Evolutionary conservation across 2,888 invertebrate genomes (phyloP).

Genomic region (Andrena camellia): DNA sequence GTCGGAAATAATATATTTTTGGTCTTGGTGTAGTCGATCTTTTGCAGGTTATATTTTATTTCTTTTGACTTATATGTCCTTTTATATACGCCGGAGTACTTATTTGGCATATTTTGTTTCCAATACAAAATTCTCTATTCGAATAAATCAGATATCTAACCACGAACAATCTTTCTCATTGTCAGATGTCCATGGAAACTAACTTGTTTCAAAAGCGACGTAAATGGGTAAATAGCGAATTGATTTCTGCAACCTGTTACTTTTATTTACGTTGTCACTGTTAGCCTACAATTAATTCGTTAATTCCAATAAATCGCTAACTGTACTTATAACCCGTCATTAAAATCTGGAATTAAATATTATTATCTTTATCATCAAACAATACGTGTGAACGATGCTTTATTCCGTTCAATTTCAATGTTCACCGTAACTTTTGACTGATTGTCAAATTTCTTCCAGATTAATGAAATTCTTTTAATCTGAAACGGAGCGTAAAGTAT

Average conservation of each 20-base stretch:
- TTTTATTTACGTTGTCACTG: conserved; percentile 16
- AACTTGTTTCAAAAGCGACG: conserved; percentile 31
- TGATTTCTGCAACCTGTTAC: conserved; percentile 30
- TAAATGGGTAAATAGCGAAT: conserved; percentile 30
- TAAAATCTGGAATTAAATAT: not conserved
- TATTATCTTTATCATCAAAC: not conserved
- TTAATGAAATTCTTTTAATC: not conserved
- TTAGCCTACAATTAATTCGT: conserved; percentile 9
- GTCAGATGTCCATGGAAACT: conserved; percentile 8
- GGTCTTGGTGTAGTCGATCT: not conserved
- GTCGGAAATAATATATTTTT: conserved; percentile 5
- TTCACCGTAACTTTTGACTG: not conserved
- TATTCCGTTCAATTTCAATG: conserved; percentile 14
- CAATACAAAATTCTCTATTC: not conserved
- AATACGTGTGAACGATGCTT: conserved; percentile 25
- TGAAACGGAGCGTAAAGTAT: not conserved
- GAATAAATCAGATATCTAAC: conserved; percentile 4
- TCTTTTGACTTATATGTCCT: conserved; percentile 4
- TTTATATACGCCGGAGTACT: conserved; percentile 7
- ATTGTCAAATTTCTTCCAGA: not conserved
- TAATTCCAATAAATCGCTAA: conserved; percentile 8
- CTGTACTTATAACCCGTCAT: conserved; percentile 5
- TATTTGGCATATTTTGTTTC: conserved; percentile 24
- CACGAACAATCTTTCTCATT: conserved; percentile 25
- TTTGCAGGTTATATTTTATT: conserved; percentile 55